Evolutionary conservation across 2,113 vertebrate genomes (phyloP).

Genomic region (Myotis yumanensis): DNA sequence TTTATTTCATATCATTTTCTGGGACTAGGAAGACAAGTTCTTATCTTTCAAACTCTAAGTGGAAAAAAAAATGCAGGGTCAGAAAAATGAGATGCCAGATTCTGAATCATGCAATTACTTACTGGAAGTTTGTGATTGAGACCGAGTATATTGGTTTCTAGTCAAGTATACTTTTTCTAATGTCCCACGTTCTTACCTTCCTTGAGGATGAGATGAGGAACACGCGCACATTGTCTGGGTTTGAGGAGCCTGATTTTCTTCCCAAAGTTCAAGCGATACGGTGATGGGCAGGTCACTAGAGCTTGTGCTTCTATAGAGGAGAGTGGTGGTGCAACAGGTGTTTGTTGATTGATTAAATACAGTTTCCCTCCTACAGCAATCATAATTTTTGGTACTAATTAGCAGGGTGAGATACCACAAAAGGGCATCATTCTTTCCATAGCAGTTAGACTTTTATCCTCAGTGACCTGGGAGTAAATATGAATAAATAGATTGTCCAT

Average conservation of each 20-base stretch:
- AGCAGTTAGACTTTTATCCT: neutral
- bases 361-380: neutral
- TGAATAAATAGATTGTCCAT: neutral
- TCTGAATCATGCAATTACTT: neutral
- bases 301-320: neutral
- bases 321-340: neutral
- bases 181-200: neutral
- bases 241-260: neutral
- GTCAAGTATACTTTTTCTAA: neutral
- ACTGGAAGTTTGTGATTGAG: neutral
- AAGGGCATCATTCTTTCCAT: neutral
- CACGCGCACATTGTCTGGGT: rapidly evolving
- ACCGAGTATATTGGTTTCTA: neutral
- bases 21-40: neutral
- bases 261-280: neutral
- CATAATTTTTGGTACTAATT: neutral
- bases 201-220: neutral
- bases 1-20: neutral
- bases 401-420: neutral
- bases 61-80: neutral
- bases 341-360: neutral
- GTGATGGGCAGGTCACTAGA: neutral
- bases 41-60: neutral
- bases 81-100: neutral
- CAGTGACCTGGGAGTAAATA: neutral